Percentiles rank a stretch among this genome's conserved stretches.
Conservation (phyloP, 2,113 vertebrate genomes). For the Euleptes europaea region DNA sequence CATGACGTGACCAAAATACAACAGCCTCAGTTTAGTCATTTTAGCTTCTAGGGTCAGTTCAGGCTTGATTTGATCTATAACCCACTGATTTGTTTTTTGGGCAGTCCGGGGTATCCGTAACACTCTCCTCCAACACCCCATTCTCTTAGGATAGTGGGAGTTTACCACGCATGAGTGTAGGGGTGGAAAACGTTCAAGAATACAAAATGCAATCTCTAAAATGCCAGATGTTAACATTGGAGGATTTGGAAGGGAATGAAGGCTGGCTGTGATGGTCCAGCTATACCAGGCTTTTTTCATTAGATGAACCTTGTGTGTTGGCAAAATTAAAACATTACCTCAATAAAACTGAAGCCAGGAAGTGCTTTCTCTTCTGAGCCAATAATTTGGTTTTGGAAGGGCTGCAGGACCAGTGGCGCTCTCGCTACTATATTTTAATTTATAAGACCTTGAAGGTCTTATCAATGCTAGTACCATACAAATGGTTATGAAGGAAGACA, state of each 20-base stretch:
- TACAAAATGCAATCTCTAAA: neutral
- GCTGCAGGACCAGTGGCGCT: neutral
- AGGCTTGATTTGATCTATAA: too few species aligned
- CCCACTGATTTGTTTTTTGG: too few species aligned
- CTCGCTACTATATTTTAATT: neutral
- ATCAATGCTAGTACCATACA: neutral
- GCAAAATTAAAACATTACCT: neutral
- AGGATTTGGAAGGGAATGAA: neutral
- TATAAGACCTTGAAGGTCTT: neutral
- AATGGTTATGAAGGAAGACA: neutral
- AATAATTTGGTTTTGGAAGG: neutral
- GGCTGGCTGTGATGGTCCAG: neutral
- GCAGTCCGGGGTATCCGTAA: too few species aligned
- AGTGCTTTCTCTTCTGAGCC: neutral
- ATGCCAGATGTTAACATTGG: neutral
- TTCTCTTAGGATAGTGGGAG: slow-evolving; percentile 20
- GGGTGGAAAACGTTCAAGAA: slow-evolving; percentile 6
- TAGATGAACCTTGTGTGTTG: neutral
- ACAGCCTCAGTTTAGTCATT: too few species aligned
- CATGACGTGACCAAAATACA: too few species aligned
- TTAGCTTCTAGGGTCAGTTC: too few species aligned
- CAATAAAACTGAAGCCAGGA: neutral
- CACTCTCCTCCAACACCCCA: too few species aligned
- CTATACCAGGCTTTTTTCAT: neutral
- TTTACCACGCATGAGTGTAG: neutral